Percentiles rank a stretch among this genome's conserved stretches.
phyloP scores from a whole-genome alignment of 2,888 invertebrate species.

The Limnephilus rhombicus region DNA sequence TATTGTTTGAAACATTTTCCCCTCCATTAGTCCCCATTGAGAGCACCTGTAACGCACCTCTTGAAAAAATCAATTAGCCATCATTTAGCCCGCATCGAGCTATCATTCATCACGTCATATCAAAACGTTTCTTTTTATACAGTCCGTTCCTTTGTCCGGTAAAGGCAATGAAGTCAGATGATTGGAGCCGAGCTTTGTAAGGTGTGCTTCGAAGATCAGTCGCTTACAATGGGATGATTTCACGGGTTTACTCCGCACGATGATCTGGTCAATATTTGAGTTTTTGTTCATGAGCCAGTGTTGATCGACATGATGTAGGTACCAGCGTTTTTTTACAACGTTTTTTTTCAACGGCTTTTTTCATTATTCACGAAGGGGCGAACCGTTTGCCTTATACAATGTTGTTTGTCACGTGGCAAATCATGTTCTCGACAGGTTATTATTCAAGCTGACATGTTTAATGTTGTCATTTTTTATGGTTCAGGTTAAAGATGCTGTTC shows the following conservation, averaged over 20 bases:
- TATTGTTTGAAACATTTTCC: not conserved
- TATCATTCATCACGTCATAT: conserved; percentile 66
- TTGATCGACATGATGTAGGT: conserved; percentile 54
- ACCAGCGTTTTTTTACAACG: not conserved
- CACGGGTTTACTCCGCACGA: conserved; percentile 57
- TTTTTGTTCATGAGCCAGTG: conserved; percentile 59
- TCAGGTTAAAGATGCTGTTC: not conserved
- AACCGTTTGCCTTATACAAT: conserved; percentile 36
- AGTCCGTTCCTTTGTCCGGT: conserved; percentile 49
- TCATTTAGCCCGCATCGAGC: conserved; percentile 63
- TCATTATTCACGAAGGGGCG: conserved; percentile 46
- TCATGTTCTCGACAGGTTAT: conserved; percentile 50
- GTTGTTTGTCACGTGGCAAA: conserved; percentile 58
- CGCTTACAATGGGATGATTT: conserved; percentile 63
- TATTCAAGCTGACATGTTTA: conserved; percentile 27
- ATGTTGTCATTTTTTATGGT: conserved; percentile 7
- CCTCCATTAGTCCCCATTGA: conserved; percentile 38
- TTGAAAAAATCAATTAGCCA: conserved; percentile 66
- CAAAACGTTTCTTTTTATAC: conserved; percentile 60
- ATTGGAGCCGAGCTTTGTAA: conserved; percentile 34
- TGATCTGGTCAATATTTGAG: conserved; percentile 66
- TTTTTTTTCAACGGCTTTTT: conserved; percentile 46
- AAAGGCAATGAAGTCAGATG: conserved; percentile 37
- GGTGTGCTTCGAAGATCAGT: conserved; percentile 52
- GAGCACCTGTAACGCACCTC: conserved; percentile 46